These are phyloP conservation scores for Brachionus rubens DNA, from an alignment of 1,140 invertebrate species.

Conservation along the genomic window DNA sequence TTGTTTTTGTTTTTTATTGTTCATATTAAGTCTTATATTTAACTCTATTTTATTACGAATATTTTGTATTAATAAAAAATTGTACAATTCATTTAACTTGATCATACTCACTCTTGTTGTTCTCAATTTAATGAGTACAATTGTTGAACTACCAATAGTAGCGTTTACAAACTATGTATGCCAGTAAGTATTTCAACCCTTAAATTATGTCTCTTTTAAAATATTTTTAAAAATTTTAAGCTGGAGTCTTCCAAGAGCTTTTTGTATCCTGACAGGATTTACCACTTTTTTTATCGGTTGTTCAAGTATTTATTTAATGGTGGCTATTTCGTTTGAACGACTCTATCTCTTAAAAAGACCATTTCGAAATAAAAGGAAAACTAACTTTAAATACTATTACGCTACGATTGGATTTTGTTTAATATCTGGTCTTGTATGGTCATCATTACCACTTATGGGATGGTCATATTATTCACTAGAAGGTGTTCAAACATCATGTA, in stretches of 20 bases:
- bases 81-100: constrained; percentile 1
- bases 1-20: not conserved
- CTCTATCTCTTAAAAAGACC: not conserved
- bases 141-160: constrained; percentile 13
- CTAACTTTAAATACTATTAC: not conserved
- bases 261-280: not conserved
- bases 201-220: too few species aligned
- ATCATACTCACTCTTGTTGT: not conserved
- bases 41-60: not conserved
- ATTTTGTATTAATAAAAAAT: not conserved
- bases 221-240: not conserved
- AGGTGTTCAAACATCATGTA: not conserved
- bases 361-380: not conserved
- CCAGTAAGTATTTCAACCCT: not conserved
- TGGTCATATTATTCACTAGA: constrained; percentile 41
- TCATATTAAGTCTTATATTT: not conserved
- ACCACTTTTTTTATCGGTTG: constrained; percentile 16
- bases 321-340: constrained; percentile 19
- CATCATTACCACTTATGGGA: not conserved
- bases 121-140: not conserved
- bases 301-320: constrained; percentile 31
- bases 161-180: not conserved
- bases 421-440: not conserved
- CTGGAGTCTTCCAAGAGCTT: not conserved
- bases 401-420: not conserved